These are phyloP conservation scores for Buteo buteo DNA, from an alignment of 2,113 vertebrate species.

Conservation along the genomic window DNA sequence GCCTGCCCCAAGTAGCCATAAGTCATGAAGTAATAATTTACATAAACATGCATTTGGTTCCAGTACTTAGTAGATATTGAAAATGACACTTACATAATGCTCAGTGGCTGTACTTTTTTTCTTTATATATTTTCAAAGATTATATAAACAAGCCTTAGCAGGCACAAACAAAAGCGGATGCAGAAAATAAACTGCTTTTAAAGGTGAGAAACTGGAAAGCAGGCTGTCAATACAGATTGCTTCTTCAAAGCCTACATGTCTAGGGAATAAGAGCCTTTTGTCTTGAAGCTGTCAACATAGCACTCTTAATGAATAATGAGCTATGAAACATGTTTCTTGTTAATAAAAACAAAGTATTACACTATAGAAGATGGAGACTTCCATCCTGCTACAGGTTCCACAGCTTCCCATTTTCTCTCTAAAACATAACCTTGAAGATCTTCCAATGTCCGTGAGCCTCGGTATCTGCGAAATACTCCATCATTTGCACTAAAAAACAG, in stretches of 20 bases:
- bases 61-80: background rate
- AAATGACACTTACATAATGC: background rate
- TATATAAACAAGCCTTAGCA: background rate
- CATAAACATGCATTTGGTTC: background rate
- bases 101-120: background rate
- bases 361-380: conserved; percentile 84
- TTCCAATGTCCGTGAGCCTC: conserved; percentile 77
- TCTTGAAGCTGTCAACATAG: background rate
- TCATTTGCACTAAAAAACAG: conserved; percentile 76
- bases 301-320: background rate
- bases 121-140: background rate
- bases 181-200: background rate
- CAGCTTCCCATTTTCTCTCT: conserved; percentile 81
- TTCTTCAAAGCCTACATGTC: background rate
- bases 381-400: conserved; percentile 85
- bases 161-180: background rate
- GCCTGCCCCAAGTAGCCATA: background rate
- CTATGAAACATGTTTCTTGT: background rate
- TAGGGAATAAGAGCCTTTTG: background rate
- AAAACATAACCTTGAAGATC: conserved; percentile 80
- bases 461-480: conserved; percentile 82
- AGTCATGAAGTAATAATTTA: background rate
- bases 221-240: background rate
- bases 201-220: background rate
- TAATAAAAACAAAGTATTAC: conserved; percentile 62